Conservation (phyloP, 2,888 invertebrate species). For the Imbricaverruca yamaguchii region DNA sequence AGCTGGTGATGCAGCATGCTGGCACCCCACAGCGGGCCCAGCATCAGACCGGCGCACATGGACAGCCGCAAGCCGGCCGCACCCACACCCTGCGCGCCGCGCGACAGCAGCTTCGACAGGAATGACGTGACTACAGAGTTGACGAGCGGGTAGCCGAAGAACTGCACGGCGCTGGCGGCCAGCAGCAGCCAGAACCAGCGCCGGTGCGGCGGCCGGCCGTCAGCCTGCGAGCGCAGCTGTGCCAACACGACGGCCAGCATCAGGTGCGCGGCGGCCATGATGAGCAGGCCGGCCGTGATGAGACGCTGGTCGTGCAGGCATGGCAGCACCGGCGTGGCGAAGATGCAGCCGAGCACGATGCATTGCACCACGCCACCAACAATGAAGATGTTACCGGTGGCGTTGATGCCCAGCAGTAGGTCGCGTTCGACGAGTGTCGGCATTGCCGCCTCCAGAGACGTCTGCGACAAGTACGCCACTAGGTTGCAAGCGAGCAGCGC, state of each 20-base stretch:
- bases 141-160: constrained; percentile 18
- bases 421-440: background rate
- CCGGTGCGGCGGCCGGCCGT: background rate
- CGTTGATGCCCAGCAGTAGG: background rate
- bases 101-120: constrained; percentile 4
- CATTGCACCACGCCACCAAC: background rate
- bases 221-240: background rate
- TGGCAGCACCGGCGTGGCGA: background rate
- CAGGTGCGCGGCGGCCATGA: background rate
- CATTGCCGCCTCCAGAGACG: background rate
- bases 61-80: background rate
- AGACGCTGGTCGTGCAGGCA: background rate
- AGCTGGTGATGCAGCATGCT: background rate
- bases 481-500: background rate
- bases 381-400: background rate
- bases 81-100: background rate
- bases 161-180: background rate
- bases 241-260: background rate
- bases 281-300: background rate
- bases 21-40: background rate
- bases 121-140: constrained; percentile 7
- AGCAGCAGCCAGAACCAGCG: background rate
- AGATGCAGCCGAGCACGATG: background rate
- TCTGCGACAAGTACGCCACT: background rate
- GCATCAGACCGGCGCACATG: background rate